Evolutionary conservation across 2,113 vertebrate species (phyloP).

Genomic region (Eublepharis macularius): DNA sequence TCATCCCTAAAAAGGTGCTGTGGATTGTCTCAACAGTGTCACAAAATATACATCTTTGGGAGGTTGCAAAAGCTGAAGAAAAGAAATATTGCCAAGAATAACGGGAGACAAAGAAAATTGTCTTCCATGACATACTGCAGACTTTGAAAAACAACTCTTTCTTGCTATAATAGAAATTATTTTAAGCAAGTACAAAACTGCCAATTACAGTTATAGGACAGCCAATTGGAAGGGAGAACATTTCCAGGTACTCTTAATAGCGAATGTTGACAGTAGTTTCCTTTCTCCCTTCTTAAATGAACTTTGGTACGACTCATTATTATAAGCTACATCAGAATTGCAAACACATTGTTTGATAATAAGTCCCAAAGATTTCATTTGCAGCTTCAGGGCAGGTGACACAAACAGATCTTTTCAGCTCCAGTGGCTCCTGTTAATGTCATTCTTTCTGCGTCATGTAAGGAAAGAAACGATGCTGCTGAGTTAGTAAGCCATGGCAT

Average conservation of each 20-base stretch:
- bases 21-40: conserved; percentile 47
- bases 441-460: conserved; percentile 23
- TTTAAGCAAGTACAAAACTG: conserved; percentile 39
- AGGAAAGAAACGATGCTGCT: conserved; percentile 19
- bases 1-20: conserved; percentile 53
- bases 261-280: conserved; percentile 22
- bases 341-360: neutral
- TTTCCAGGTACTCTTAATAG: conserved; percentile 5
- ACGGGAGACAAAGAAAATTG: neutral
- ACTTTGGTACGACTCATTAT: neutral
- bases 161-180: conserved; percentile 27
- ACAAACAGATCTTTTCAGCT: neutral
- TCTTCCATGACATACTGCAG: conserved; percentile 35
- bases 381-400: neutral
- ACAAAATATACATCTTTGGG: conserved; percentile 10
- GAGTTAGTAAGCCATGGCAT: conserved; percentile 25
- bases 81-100: neutral
- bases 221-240: conserved; percentile 29
- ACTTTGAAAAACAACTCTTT: conserved; percentile 46
- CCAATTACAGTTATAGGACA: conserved; percentile 62
- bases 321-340: neutral
- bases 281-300: conserved; percentile 20
- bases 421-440: neutral
- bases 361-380: neutral
- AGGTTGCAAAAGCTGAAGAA: conserved; percentile 15